phyloP scores from a whole-genome alignment of 1,140 invertebrate species.

The Lepidurus apus region DNA sequence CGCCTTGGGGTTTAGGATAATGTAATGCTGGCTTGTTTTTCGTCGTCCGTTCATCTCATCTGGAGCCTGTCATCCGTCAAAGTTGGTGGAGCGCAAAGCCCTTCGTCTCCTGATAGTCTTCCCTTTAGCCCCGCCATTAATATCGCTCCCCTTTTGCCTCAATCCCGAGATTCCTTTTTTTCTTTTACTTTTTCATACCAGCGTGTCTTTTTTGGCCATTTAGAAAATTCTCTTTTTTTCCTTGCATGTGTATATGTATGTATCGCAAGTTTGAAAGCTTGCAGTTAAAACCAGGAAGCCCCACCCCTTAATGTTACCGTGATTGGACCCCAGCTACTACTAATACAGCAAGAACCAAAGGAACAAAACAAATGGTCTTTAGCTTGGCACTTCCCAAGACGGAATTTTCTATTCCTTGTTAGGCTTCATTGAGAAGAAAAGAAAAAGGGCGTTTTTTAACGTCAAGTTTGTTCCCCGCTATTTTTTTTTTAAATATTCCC shows the following conservation, averaged over 20 bases:
- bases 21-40: conserved; percentile 19
- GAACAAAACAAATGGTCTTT: no score
- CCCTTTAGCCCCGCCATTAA: conserved; percentile 5
- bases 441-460: no score
- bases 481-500: neutral
- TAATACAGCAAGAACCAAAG: no score
- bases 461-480: no score
- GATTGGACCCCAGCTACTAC: no score
- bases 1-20: conserved; percentile 21
- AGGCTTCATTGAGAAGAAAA: no score
- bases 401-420: no score
- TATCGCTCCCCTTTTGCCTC: conserved; percentile 17
- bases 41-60: conserved; percentile 17
- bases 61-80: conserved; percentile 20
- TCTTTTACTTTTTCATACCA: neutral
- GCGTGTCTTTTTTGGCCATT: no score
- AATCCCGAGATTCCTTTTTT: conserved; percentile 11
- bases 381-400: no score
- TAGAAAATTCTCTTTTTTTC: neutral
- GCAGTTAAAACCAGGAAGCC: neutral
- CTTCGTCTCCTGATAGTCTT: conserved; percentile 21
- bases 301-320: no score
- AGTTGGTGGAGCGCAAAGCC: conserved; percentile 20
- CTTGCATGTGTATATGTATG: neutral
- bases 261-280: neutral